Evolutionary conservation across 2,888 invertebrate species (phyloP), one percentile per base, ranked within the genome.

Genomic region (Epsilonema sp.): DNA sequence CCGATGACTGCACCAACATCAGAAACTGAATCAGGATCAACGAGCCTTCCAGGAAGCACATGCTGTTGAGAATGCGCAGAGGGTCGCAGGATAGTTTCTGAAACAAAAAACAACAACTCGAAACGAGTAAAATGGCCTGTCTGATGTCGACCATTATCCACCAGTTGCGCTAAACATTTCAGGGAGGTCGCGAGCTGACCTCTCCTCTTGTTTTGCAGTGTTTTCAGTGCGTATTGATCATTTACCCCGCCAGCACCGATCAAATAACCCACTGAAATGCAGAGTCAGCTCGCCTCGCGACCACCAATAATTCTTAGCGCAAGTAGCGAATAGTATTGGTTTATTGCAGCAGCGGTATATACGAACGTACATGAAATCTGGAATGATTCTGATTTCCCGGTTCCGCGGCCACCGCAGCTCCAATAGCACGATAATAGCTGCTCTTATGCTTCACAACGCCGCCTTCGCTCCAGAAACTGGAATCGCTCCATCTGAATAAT

Each of bases 31-130:
- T 19, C 23, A 54, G 52, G 19, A 63, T 59, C 24, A 64, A 51
- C 5, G 48, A 41, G 22, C 50, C 51, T 47, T 64, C 57, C 50
- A 80, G 73, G 1, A 79, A 65, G 42, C 90, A 77, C 41, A 73
- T 58, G 4, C 64, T 52, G 50, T 67, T 61, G 31, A 70, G 67
- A 20, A 84, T 66, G 20, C 76, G 75, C 24, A 87, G 73, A 45
- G 90, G 89, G 65, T 85, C 82, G 59, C 77, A 77, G 68, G 90
- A 90, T 54, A 90, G 74, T 55, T 76, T 74, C 89, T 90, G 75
- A 42, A 73, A 73, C 56, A 54, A 62, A 60, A 57, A 42, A 47
- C 40, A 47, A 39, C 50, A 25, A 43, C 21, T n/a, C n/a, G n/a
- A n/a, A n/a, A n/a, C n/a, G n/a, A n/a, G n/a, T n/a, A n/a, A n/a